Base-by-base conservation (phyloP, 2,113 vertebrate species). In the Psephotus haematonotus region DNA sequence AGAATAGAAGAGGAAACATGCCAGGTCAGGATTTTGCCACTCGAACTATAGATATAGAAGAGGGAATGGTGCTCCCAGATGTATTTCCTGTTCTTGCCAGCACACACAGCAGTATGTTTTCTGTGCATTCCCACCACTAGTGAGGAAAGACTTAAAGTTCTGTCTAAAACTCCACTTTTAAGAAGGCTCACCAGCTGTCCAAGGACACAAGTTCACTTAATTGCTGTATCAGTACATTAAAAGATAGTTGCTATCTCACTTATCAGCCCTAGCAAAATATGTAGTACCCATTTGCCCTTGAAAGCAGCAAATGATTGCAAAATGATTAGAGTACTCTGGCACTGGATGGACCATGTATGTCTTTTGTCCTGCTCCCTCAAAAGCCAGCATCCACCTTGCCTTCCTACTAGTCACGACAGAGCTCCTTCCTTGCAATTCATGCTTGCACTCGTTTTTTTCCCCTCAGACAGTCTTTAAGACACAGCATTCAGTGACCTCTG, bases 401-500 rank as follows among this genome's bases (percentile, higher is more conserved):
- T 95, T 92, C 70, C 70, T 47, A 46, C 86, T 65, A 20, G 80
- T 83, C 81, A 77, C 5, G 5, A 82, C 77, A 83, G 82, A 96
- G 82, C 67, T 90, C 71, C 71, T 93, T 22, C 65, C 80, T 57
- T 91, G 92, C 91, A 33, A 77, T 94, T 93, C 91, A 63, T 82
- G 31, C 84, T 88, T 91, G 88, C n/a, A 13, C 74, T 97, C 93
- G 37, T 97, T 97, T 97, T 95, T 97, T 98, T 98, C 87, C 92
- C 52, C 68, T 94, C 96, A 87, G 88, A 80, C 71, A 78, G 52
- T 86, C 71, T 96, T 92, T 49, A 75, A 97, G 96, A 82, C 41
- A 4, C 69, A 77, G 62, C 92, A 93, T 92, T 84, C 93, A 81
- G 65, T 93, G 97, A 98, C 96, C 97, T 97, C 97, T 97, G 96